These are phyloP conservation scores for Orientallactaga bullata DNA, from an alignment of 2,113 vertebrate species.

Conservation along the genomic window DNA sequence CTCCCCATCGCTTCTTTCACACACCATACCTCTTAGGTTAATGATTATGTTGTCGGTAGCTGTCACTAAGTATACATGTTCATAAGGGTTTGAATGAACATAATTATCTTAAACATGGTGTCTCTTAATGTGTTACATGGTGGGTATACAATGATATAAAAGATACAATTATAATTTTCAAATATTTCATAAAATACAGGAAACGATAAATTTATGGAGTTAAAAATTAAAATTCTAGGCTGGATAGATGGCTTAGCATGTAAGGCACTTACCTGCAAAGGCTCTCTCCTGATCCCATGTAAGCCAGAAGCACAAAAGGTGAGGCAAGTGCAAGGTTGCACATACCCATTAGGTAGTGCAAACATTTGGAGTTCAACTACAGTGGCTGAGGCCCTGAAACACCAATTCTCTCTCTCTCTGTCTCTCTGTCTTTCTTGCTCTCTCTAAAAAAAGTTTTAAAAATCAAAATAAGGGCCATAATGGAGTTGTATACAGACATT, in stretches of 20 bases:
- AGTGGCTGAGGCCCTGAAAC: too few relatives aligned
- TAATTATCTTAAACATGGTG: background rate
- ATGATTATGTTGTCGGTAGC: background rate
- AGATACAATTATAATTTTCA: background rate
- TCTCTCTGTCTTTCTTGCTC: too few relatives aligned
- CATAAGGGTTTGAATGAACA: background rate
- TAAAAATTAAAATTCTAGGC: too few relatives aligned
- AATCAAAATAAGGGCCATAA: background rate
- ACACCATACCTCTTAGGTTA: background rate
- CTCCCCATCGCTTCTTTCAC: background rate
- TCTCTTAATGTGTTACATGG: background rate
- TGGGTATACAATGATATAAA: background rate
- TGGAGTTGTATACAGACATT: background rate
- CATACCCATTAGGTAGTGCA: too few relatives aligned
- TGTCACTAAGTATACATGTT: background rate
- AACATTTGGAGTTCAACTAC: too few relatives aligned
- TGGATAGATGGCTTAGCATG: too few relatives aligned
- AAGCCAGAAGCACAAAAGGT: too few relatives aligned
- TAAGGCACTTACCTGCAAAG: too few relatives aligned
- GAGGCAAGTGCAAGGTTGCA: too few relatives aligned
- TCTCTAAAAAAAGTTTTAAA: background rate
- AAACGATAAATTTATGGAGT: background rate
- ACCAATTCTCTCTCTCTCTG: too few relatives aligned
- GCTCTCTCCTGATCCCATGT: too few relatives aligned
- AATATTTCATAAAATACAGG: background rate